A percentile compares a stretch with the other conserved stretches of the same genome.
Conservation (phyloP, 2,113 vertebrate genomes). For the Todiramphus saurophagus region DNA sequence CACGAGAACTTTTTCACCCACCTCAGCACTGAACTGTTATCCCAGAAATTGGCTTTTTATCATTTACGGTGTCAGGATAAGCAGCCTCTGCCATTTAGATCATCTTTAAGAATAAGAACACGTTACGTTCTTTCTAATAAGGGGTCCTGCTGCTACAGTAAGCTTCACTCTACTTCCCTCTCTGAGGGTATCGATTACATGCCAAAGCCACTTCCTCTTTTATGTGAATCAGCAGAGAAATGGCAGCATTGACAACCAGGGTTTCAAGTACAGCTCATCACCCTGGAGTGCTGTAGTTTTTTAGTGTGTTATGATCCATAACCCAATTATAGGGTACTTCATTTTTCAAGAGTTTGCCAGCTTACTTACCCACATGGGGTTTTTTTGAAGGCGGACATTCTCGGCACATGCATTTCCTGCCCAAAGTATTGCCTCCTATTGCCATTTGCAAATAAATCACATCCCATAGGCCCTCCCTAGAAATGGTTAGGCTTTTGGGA, state of each 20-base stretch:
- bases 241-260: slow-evolving; percentile 55
- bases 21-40: not conserved
- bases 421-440: not conserved
- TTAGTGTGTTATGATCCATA: slow-evolving; percentile 50
- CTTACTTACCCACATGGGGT: not conserved
- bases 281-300: not conserved
- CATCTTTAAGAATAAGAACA: slow-evolving; percentile 11
- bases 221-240: slow-evolving; percentile 47
- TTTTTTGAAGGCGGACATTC: not conserved
- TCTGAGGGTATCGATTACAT: slow-evolving; percentile 64
- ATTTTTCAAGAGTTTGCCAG: not conserved
- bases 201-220: slow-evolving; percentile 58
- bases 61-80: not conserved
- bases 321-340: slow-evolving; percentile 9
- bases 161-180: slow-evolving; percentile 5
- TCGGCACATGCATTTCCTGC: not conserved
- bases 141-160: slow-evolving; percentile 34
- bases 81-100: slow-evolving; percentile 56
- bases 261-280: slow-evolving; percentile 30
- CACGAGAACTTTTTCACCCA: not conserved
- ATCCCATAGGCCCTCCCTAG: not conserved
- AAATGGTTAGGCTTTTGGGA: not conserved
- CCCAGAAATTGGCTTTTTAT: not conserved
- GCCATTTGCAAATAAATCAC: not conserved
- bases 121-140: slow-evolving; percentile 32